A percentile compares a stretch with the other conserved stretches of the same genome.
phyloP scores from a whole-genome alignment of 1,140 invertebrate species.

The Drosophila asahinai region DNA sequence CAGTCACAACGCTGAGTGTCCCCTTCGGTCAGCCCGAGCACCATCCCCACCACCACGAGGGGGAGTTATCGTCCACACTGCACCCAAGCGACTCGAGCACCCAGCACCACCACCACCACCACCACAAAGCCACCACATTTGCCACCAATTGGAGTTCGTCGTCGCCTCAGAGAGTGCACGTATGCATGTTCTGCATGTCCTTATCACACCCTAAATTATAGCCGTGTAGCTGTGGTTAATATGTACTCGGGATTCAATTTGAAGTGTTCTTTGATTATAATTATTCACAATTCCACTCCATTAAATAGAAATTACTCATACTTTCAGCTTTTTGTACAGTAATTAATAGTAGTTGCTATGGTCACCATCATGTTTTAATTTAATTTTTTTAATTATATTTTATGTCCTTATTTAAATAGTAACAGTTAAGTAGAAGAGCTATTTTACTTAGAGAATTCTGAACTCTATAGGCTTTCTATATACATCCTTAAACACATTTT shows the following conservation, averaged over 20 bases:
- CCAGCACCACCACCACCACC: conserved; percentile 40
- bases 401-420: not conserved
- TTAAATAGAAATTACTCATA: not conserved
- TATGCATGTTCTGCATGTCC: conserved; percentile 75
- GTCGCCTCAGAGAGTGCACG: conserved; percentile 81
- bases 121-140: conserved; percentile 38
- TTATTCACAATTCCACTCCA: not conserved
- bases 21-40: conserved; percentile 31
- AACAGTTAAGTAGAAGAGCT: not conserved
- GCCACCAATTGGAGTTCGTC: conserved; percentile 75
- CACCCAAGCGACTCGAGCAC: conserved; percentile 36
- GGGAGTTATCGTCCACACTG: conserved; percentile 5
- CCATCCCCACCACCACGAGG: not conserved
- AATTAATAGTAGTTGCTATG: no score
- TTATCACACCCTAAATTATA: conserved; percentile 13
- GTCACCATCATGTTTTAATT: not conserved
- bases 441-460: not conserved
- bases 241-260: not conserved
- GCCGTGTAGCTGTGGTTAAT: conserved; percentile 4
- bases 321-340: not conserved
- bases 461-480: no score
- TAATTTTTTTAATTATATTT: not conserved
- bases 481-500: no score
- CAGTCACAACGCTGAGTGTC: conserved; percentile 25
- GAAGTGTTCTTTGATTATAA: not conserved